phyloP scores from a whole-genome alignment of 2,797 vertebrate genomes.

The Micrastur ruficollis region DNA sequence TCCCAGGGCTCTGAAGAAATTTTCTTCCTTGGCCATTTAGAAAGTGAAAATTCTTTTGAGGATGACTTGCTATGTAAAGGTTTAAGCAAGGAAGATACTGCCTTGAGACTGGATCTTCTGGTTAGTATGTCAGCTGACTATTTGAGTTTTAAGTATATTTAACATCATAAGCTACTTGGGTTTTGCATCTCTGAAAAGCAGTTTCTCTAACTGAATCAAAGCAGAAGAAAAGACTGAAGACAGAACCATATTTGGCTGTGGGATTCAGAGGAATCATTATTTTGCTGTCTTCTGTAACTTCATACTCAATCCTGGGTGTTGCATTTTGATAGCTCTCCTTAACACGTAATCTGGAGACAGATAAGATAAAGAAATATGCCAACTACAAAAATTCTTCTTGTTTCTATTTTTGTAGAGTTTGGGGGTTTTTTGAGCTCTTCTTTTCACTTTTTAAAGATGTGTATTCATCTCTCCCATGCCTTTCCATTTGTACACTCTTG shows the following conservation, averaged over 20 bases:
- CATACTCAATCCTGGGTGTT: neutral
- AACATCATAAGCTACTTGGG: neutral
- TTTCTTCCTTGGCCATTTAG: neutral
- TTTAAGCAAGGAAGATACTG: neutral
- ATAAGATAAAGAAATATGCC: neutral
- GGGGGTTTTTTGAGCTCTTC: neutral
- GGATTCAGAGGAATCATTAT: neutral
- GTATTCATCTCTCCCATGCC: neutral
- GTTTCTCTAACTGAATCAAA: neutral
- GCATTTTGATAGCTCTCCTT: neutral
- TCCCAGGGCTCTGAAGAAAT: neutral
- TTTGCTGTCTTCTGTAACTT: neutral
- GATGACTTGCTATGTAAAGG: neutral
- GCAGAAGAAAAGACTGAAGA: neutral
- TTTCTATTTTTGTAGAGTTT: neutral
- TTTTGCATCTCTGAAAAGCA: neutral
- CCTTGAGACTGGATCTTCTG: neutral
- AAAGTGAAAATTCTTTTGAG: neutral
- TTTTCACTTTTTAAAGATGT: neutral
- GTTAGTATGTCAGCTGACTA: neutral
- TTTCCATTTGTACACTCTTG: neutral
- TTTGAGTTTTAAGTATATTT: neutral
- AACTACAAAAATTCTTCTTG: neutral
- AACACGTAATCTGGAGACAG: neutral
- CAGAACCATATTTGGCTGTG: neutral